Conservation (phyloP, 1,140 invertebrate genomes). For the Grapholita molesta region DNA sequence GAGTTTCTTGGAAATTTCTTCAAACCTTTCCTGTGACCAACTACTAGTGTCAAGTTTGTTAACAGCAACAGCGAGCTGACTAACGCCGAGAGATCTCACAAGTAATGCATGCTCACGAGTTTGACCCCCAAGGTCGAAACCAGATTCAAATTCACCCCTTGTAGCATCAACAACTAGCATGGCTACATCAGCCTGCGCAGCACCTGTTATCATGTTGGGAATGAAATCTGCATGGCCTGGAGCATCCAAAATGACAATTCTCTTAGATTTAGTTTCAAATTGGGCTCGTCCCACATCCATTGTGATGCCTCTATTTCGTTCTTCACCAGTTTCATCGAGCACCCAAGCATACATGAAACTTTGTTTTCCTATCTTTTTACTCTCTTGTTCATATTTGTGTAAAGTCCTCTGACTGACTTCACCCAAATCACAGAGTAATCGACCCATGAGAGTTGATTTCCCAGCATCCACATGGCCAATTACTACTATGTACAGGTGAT, state of each 20-base stretch:
- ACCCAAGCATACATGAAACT: slow-evolving; percentile 99
- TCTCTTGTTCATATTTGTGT: slow-evolving; percentile 99
- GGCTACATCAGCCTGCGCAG: slow-evolving; percentile 98
- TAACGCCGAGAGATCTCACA: slow-evolving; percentile 92
- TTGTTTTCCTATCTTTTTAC: slow-evolving; percentile 98
- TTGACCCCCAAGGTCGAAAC: slow-evolving; percentile 98
- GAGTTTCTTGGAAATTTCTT: slow-evolving; percentile 92
- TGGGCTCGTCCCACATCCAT: slow-evolving; percentile 97
- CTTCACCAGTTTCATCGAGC: slow-evolving; percentile 99
- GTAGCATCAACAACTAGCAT: slow-evolving; percentile 97
- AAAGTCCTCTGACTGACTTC: slow-evolving; percentile 94
- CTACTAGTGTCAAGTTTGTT: slow-evolving; percentile 91
- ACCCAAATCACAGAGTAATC: slow-evolving; percentile 93
- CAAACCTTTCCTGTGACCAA: slow-evolving; percentile 90
- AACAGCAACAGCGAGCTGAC: slow-evolving; percentile 90
- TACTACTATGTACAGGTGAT: slow-evolving; percentile 95
- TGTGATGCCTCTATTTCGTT: slow-evolving; percentile 92
- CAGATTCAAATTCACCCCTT: slow-evolving; percentile 98
- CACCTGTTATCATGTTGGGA: slow-evolving; percentile 99
- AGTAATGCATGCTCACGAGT: slow-evolving; percentile 98
- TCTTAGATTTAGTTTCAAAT: slow-evolving; percentile 94
- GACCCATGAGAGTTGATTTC: slow-evolving; percentile 98
- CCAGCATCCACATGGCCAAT: slow-evolving; percentile 99
- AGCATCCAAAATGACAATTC: slow-evolving; percentile 94
- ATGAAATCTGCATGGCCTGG: slow-evolving; percentile 99